These are phyloP conservation scores for Tinea pellionella DNA, from an alignment of 2,888 invertebrate genomes.

Conservation along the genomic window DNA sequence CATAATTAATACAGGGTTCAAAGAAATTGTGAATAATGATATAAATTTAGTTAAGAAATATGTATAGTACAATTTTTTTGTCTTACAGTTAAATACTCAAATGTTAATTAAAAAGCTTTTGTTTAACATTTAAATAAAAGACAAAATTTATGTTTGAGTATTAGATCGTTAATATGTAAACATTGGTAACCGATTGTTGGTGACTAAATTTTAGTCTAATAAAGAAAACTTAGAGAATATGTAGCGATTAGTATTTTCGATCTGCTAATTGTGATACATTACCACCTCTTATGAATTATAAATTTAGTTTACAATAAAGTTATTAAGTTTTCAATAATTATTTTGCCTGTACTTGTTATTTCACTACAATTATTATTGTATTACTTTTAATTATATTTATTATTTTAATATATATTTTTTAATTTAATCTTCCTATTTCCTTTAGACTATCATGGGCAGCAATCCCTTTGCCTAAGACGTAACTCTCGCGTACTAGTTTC, in stretches of 20 bases:
- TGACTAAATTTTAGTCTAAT: no score
- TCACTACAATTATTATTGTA: slow-evolving; percentile 11
- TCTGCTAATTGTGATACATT: slow-evolving; percentile 10
- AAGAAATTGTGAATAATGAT: not conserved
- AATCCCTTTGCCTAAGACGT: no score
- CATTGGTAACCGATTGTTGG: no score
- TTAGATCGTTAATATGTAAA: no score
- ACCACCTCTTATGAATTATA: not conserved
- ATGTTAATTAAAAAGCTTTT: no score
- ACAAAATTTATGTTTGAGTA: no score
- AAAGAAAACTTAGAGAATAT: not conserved
- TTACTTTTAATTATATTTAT: slow-evolving; percentile 12
- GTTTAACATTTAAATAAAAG: no score
- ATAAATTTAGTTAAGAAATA: not conserved
- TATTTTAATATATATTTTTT: slow-evolving; percentile 11
- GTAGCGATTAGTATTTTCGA: not conserved
- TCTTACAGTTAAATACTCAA: no score
- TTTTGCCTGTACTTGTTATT: slow-evolving; percentile 10
- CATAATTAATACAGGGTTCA: not conserved
- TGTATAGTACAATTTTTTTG: no score
- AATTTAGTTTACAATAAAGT: not conserved
- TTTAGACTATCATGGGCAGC: no score
- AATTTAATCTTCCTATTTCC: not conserved
- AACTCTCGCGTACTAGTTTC: no score
- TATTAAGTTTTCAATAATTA: not conserved